Percentiles rank a stretch among this genome's conserved stretches.
Conservation (phyloP, 2,888 invertebrate species). For the Ophion ventricosus region DNA sequence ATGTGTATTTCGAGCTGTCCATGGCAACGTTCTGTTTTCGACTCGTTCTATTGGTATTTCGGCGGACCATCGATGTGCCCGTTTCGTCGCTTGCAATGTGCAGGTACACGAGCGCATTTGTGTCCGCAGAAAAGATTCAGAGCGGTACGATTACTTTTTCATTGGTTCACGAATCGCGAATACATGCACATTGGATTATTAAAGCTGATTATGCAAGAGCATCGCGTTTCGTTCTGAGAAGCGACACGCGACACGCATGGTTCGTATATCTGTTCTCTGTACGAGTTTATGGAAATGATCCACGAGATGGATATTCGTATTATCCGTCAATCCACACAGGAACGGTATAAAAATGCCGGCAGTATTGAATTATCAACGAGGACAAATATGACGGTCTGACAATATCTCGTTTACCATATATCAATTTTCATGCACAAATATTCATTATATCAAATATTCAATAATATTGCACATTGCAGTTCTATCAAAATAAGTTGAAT, state of each 20-base stretch:
- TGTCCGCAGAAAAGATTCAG: slow-evolving; percentile 4
- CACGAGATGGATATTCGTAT: slow-evolving; percentile 36
- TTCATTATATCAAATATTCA: neutral
- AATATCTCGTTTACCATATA: slow-evolving; percentile 9
- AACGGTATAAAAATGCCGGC: neutral
- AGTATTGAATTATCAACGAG: slow-evolving; percentile 9
- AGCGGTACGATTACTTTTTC: slow-evolving; percentile 35
- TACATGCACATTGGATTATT: slow-evolving; percentile 41
- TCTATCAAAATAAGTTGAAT: neutral
- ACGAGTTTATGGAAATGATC: slow-evolving; percentile 44
- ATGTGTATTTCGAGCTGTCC: slow-evolving; percentile 12
- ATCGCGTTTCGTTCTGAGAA: slow-evolving; percentile 43
- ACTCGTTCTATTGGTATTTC: slow-evolving; percentile 49
- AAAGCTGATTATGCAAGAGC: slow-evolving; percentile 47
- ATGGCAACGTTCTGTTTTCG: slow-evolving; percentile 64
- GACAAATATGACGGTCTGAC: slow-evolving; percentile 7
- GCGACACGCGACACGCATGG: slow-evolving; percentile 49
- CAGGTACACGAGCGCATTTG: slow-evolving; percentile 11
- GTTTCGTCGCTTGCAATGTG: slow-evolving; percentile 51
- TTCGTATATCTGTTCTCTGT: slow-evolving; percentile 3
- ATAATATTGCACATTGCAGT: neutral
- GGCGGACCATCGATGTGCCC: slow-evolving; percentile 54
- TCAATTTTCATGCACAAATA: neutral
- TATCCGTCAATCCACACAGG: neutral
- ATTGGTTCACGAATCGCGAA: slow-evolving; percentile 21